Conservation (phyloP, 1,140 invertebrate species). For the Periplaneta americana region DNA sequence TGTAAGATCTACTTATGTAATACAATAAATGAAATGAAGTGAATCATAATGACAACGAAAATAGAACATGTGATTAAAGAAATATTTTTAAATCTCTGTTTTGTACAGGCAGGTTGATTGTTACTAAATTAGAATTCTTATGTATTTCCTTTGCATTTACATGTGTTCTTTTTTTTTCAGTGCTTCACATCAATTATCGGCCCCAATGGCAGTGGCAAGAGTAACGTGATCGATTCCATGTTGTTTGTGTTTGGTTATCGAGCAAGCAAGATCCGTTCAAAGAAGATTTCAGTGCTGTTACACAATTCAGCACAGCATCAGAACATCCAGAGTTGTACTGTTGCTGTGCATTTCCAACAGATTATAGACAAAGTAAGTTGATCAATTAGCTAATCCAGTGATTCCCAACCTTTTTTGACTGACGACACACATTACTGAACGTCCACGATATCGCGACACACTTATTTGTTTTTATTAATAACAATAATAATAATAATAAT, state of each 20-base stretch:
- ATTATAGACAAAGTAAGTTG: constrained; percentile 75
- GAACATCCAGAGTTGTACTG: constrained; percentile 75
- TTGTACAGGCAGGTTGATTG: background rate
- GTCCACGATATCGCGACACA: too few species aligned
- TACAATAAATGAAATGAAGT: too few species aligned
- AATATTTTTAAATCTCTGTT: background rate
- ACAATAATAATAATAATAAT: too few species aligned
- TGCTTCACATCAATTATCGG: constrained; percentile 96
- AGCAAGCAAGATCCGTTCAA: constrained; percentile 92
- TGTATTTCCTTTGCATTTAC: constrained; percentile 7
- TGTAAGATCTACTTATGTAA: too few species aligned
- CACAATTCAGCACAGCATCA: constrained; percentile 87
- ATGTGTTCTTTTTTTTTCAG: constrained; percentile 44
- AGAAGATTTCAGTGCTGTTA: constrained; percentile 90
- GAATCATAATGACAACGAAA: background rate
- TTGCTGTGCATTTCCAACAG: constrained; percentile 86
- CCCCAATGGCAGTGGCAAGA: constrained; percentile 99
- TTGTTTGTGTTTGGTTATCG: constrained; percentile 98
- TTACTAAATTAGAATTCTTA: background rate
- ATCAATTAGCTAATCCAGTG: too few species aligned
- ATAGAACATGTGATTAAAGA: background rate
- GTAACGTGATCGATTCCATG: constrained; percentile 99
- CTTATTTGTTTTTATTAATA: too few species aligned
- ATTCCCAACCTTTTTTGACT: too few species aligned
- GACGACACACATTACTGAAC: too few species aligned